These are phyloP conservation scores for Halocaridina rubra DNA, from an alignment of 2,888 invertebrate genomes.

Conservation along the genomic window DNA sequence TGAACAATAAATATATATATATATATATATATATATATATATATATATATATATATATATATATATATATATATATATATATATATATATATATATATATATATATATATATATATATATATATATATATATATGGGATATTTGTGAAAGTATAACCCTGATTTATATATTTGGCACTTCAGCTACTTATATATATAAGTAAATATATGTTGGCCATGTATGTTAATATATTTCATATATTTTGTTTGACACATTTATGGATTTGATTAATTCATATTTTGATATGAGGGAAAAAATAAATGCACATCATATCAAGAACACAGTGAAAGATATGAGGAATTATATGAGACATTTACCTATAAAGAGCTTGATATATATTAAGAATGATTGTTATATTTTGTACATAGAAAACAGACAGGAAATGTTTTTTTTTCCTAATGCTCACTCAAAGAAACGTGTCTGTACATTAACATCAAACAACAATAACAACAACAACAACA, in stretches of 20 bases:
- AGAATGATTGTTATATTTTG: no score
- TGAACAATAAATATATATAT: not conserved
- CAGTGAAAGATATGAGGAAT: no score
- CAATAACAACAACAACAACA: no score
- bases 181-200: not conserved
- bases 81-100: conserved; percentile 10
- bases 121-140: not conserved
- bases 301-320: no score
- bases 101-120: not conserved
- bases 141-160: no score
- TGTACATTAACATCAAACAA: no score
- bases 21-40: conserved; percentile 5
- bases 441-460: no score
- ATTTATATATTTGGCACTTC: not conserved
- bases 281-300: no score
- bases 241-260: not conserved
- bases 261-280: not conserved
- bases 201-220: not conserved
- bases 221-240: not conserved
- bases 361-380: no score
- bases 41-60: conserved; percentile 5
- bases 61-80: conserved; percentile 13
- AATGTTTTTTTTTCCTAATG: no score
- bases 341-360: no score
- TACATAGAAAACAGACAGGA: no score